Conservation (phyloP, 2,113 vertebrate species). For the Accipiter cooperii region DNA sequence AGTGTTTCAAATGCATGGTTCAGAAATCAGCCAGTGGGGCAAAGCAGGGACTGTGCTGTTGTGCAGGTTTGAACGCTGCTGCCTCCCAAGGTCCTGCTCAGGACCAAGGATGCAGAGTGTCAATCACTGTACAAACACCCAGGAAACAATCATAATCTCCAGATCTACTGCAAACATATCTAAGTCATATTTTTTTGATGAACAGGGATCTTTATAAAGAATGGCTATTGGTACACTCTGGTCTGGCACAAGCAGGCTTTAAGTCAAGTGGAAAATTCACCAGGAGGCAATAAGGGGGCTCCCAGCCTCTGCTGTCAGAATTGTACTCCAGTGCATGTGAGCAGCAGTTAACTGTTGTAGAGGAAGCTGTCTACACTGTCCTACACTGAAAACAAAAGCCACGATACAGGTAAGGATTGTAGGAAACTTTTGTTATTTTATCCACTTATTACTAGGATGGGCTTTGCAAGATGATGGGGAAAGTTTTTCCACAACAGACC, state of each 20-base stretch:
- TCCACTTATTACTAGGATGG: neutral
- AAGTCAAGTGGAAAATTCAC: neutral
- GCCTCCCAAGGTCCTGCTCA: neutral
- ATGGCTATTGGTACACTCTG: neutral
- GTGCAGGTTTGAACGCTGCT: neutral
- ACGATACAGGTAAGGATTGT: neutral
- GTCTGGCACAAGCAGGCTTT: neutral
- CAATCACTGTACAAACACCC: neutral
- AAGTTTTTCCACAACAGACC: neutral
- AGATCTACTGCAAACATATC: neutral
- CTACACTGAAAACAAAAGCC: neutral
- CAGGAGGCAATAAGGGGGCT: neutral
- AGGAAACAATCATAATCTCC: neutral
- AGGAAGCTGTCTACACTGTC: neutral
- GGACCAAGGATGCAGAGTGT: neutral
- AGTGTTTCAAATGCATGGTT: rapidly evolving
- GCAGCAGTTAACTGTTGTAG: neutral
- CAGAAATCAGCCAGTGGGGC: neutral
- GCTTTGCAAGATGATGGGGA: neutral
- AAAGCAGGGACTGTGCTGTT: neutral
- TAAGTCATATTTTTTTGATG: neutral
- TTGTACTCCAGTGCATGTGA: neutral
- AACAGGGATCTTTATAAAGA: neutral
- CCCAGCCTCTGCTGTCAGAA: neutral
- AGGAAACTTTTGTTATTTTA: neutral